Percentiles rank a stretch among this genome's conserved stretches.
These are phyloP conservation scores for Oreochromis niloticus DNA, from an alignment of 2,113 vertebrate species.

Conservation along the genomic window DNA sequence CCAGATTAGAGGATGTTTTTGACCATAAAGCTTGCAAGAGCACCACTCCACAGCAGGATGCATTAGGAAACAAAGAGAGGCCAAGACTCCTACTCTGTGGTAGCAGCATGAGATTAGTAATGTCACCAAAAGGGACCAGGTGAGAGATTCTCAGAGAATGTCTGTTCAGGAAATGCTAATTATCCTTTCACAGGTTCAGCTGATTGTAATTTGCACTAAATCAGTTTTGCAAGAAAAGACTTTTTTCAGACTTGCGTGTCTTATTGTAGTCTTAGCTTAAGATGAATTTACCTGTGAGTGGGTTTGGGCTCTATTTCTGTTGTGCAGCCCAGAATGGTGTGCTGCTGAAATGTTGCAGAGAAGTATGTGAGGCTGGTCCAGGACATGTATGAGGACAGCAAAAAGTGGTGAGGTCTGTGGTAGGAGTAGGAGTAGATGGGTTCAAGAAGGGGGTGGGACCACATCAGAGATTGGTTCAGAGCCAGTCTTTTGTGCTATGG, in stretches of 20 bases:
- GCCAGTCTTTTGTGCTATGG: neutral
- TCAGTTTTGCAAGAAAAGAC: neutral
- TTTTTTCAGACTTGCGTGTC: neutral
- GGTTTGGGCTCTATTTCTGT: neutral
- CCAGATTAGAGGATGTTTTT: neutral
- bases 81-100: neutral
- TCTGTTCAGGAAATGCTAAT: neutral
- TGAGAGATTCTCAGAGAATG: neutral
- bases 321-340: neutral
- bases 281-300: neutral
- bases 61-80: neutral
- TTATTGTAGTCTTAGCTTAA: neutral
- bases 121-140: neutral
- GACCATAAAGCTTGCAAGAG: neutral
- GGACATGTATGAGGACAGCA: neutral
- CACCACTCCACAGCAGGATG: neutral
- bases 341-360: neutral
- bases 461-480: neutral
- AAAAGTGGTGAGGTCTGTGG: neutral
- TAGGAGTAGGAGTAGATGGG: neutral
- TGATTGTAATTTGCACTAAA: neutral
- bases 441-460: neutral
- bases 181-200: neutral
- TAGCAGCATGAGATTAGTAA: neutral
- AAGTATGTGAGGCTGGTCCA: neutral